Conservation (phyloP, 1,140 invertebrate species). For the Zaprionus davidi region DNA sequence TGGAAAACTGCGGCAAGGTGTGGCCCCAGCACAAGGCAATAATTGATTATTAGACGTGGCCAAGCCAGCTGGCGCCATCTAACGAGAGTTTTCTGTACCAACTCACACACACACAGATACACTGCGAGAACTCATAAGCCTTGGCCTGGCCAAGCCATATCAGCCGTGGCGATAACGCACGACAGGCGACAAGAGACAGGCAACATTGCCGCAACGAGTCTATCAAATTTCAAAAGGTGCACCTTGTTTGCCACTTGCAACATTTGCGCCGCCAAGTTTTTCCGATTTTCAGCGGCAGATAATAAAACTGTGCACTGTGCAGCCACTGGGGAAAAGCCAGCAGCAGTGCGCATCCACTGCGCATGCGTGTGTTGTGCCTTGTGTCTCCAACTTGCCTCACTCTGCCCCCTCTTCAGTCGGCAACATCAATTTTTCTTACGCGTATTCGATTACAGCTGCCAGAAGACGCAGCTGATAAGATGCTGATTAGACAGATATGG, state of each 20-base stretch:
- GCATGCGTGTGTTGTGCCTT: slow-evolving; percentile 31
- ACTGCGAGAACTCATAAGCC: slow-evolving; percentile 27
- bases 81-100: slow-evolving; percentile 34
- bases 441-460: slow-evolving; percentile 73
- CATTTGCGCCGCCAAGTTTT: slow-evolving; percentile 1
- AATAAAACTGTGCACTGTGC: slow-evolving; percentile 54
- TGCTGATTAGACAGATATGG: slow-evolving; percentile 49
- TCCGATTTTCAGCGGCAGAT: slow-evolving; percentile 44
- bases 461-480: slow-evolving; percentile 17
- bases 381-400: background rate
- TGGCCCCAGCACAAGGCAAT: slow-evolving; percentile 53
- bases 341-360: slow-evolving; percentile 25
- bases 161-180: slow-evolving; percentile 30
- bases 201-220: slow-evolving; percentile 58
- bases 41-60: slow-evolving; percentile 68
- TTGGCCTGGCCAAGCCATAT: slow-evolving; percentile 40
- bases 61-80: slow-evolving; percentile 65
- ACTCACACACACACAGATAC: background rate
- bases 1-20: slow-evolving; percentile 67
- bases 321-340: slow-evolving; percentile 33
- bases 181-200: slow-evolving; percentile 33
- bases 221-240: slow-evolving; percentile 73
- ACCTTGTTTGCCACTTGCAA: slow-evolving; percentile 55
- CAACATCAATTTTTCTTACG: slow-evolving; percentile 37
- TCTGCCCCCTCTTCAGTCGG: slow-evolving; percentile 1